phyloP scores from a whole-genome alignment of 2,888 invertebrate species.

The Scaptomyza reducta region DNA sequence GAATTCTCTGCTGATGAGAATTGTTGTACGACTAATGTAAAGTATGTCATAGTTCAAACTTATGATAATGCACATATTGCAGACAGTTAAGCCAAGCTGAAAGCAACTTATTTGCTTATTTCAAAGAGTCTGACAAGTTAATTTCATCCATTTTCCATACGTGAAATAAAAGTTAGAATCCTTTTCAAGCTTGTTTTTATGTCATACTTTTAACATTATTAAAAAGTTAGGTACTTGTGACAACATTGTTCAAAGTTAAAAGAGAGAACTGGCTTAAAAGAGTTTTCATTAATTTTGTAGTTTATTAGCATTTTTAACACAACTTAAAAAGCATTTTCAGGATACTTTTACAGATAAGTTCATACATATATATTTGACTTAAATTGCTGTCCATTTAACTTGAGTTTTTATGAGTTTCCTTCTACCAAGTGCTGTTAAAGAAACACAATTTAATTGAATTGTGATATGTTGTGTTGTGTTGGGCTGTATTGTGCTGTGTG shows the following conservation, averaged over 20 bases:
- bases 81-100: not conserved
- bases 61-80: too few relatives aligned
- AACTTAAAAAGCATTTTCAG: not conserved
- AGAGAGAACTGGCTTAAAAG: not conserved
- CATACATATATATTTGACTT: not conserved
- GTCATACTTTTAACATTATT: not conserved
- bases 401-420: constrained; percentile 19
- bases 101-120: too few relatives aligned
- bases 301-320: not conserved
- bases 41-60: not conserved
- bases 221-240: not conserved
- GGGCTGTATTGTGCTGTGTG: constrained; percentile 19
- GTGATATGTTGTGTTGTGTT: constrained; percentile 13
- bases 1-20: not conserved
- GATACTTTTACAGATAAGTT: not conserved
- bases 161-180: not conserved
- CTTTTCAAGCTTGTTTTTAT: not conserved
- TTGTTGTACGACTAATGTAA: not conserved
- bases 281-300: too few relatives aligned
- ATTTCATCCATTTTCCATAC: not conserved
- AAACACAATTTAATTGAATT: constrained; percentile 60
- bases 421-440: constrained; percentile 2
- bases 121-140: too few relatives aligned
- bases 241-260: not conserved
- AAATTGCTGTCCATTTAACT: constrained; percentile 5